Base-by-base conservation (phyloP, 2,797 vertebrate genomes). In the Monodelphis domestica region DNA sequence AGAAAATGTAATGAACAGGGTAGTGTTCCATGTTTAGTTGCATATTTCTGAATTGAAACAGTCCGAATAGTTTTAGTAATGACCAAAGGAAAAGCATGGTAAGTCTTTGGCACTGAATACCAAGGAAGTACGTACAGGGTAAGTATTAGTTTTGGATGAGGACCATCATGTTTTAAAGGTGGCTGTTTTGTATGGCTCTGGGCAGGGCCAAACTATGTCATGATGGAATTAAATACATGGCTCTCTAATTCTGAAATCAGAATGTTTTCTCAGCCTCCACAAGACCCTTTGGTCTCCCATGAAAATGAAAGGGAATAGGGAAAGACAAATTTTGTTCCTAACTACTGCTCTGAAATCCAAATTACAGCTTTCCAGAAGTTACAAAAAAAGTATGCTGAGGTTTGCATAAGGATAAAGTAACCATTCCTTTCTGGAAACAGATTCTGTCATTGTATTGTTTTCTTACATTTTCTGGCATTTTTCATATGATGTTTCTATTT, bases 361-460 rank as follows among this genome's bases (percentile, higher is more conserved):
- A 97, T 97, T 97, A 97, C 54, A 96, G 96, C 96, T 96, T 97
- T 94, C 56, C 87, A 88, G 93, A 95, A 93, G 90, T 89, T 84
- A 87, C 15, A 63, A 91, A 91, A 95, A 92, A 94, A 97, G 95
- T 89, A 55, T 29, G 97, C 94, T 96, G 97, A 97, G 91, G 95
- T 93, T 93, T 95, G 93, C 95, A 88, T 17, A 12, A 78, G 78
- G 93, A 94, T 94, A 94, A 91, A 94, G 54, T 94, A 96, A 96
- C 92, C 78, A 52, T 52, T 94, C 78, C 89, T 30, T 88, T 93
- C 95, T 90, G 38, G 95, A 94, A 88, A 94, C 95, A 90, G 94
- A 45, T n/a, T 57, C 90, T 91, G 89, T 90, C 87, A 10, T 88
- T 17, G 90, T 38, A 54, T 57, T 1, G 11, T 56, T 92, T 93